Conservation (phyloP, 2,113 vertebrate genomes). For the Thamnaconus septentrionalis region DNA sequence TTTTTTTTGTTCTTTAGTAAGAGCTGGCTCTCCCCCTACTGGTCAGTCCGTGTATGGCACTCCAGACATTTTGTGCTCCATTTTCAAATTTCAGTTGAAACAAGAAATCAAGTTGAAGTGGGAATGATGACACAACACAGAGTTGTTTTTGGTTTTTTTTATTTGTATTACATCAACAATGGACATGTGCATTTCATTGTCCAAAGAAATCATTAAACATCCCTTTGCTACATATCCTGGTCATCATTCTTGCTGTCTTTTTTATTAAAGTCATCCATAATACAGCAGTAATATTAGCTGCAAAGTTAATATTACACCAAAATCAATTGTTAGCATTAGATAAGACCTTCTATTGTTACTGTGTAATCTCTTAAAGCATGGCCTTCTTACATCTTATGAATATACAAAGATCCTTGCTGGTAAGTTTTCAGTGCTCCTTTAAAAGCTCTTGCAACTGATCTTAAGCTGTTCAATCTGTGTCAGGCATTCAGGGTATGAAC, state of each 20-base stretch:
- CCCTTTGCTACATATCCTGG: slow-evolving; percentile 75
- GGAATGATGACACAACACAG: slow-evolving; percentile 56
- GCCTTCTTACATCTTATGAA: slow-evolving; percentile 53
- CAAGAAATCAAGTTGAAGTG: slow-evolving; percentile 50
- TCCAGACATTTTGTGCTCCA: slow-evolving; percentile 38
- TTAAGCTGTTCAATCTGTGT: slow-evolving; percentile 41
- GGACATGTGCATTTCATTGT: slow-evolving; percentile 76
- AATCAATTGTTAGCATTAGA: slow-evolving; percentile 33
- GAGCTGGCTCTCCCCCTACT: slow-evolving; percentile 64
- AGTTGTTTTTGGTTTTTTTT: slow-evolving; percentile 62
- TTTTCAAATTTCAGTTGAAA: slow-evolving; percentile 40
- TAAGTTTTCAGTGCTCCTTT: slow-evolving; percentile 51
- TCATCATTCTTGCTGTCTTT: slow-evolving; percentile 74
- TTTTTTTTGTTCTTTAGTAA: slow-evolving; percentile 16
- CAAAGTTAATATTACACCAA: slow-evolving; percentile 60
- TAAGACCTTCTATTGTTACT: slow-evolving; percentile 36
- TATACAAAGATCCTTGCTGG: slow-evolving; percentile 48
- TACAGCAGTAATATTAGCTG: slow-evolving; percentile 59
- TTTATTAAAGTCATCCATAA: slow-evolving; percentile 46
- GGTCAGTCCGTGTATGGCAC: slow-evolving; percentile 48
- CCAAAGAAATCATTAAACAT: slow-evolving; percentile 78
- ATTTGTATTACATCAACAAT: slow-evolving; percentile 69
- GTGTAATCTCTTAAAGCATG: slow-evolving; percentile 61
- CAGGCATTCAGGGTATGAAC: slow-evolving; percentile 59
- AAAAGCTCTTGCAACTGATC: slow-evolving; percentile 43